phyloP scores from a whole-genome alignment of 2,113 vertebrate genomes.

The Paramormyrops kingsleyae region DNA sequence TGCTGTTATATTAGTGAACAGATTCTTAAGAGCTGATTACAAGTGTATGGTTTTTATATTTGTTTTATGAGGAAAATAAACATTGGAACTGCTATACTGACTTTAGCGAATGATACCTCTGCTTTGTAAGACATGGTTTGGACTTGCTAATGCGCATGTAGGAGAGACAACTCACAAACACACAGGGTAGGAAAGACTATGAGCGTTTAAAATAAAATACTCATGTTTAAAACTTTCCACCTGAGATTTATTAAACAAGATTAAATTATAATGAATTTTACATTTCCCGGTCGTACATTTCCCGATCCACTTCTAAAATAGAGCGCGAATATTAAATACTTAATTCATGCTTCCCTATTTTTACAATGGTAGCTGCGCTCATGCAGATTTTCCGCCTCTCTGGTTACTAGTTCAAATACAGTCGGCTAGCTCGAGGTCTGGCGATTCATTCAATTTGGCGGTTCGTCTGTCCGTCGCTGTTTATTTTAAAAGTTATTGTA shows the following conservation, averaged over 20 bases:
- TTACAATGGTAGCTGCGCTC: background rate
- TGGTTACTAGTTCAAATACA: background rate
- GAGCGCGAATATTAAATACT: background rate
- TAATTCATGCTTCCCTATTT: background rate
- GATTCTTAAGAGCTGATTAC: background rate
- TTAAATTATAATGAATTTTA: background rate
- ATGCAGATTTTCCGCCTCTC: slow-evolving; percentile 12
- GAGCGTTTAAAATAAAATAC: background rate
- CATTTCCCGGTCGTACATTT: background rate
- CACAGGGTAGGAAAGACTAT: background rate
- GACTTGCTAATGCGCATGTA: background rate
- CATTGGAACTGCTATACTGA: background rate
- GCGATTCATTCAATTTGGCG: background rate
- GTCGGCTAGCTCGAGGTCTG: background rate
- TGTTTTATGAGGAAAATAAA: background rate
- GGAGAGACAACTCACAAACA: background rate
- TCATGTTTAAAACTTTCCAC: background rate
- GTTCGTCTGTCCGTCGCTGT: background rate
- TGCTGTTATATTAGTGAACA: background rate
- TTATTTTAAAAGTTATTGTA: background rate
- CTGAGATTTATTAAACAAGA: background rate
- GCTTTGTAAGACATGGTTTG: background rate
- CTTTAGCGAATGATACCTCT: background rate
- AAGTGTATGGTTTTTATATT: background rate
- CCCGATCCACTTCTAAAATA: background rate